These are phyloP conservation scores for Erynnis tages DNA, from an alignment of 2,888 invertebrate species.

Conservation along the genomic window DNA sequence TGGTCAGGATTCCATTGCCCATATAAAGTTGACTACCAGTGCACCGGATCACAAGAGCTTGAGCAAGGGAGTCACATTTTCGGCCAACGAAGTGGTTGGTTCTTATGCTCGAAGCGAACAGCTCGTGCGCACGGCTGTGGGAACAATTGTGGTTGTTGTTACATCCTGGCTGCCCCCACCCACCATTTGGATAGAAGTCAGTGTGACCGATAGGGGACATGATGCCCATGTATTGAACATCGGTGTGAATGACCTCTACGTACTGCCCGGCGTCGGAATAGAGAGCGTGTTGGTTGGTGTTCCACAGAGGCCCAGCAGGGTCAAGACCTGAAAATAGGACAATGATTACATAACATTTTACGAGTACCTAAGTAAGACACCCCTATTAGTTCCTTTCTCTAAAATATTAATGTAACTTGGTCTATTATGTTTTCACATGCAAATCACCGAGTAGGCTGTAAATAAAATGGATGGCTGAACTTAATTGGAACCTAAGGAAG, in stretches of 20 bases:
- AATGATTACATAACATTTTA: background rate
- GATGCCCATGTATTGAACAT: conserved; percentile 58
- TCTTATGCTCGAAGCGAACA: conserved; percentile 56
- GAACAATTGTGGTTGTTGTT: conserved; percentile 50
- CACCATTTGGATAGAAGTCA: conserved; percentile 71
- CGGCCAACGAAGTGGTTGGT: conserved; percentile 52
- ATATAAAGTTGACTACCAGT: conserved; percentile 43
- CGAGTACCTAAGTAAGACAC: too few relatives aligned
- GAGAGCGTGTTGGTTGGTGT: conserved; percentile 49
- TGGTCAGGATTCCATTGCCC: conserved; percentile 52
- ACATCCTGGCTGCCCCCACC: conserved; percentile 64
- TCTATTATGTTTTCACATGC: too few relatives aligned
- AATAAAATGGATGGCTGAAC: too few relatives aligned
- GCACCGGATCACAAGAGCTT: conserved; percentile 48
- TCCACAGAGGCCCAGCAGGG: conserved; percentile 62
- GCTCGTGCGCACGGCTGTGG: conserved; percentile 52
- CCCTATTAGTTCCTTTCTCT: too few relatives aligned
- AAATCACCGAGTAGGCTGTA: too few relatives aligned
- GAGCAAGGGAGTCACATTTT: conserved; percentile 43
- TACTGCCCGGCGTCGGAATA: conserved; percentile 48
- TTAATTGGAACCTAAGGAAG: too few relatives aligned
- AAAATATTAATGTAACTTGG: too few relatives aligned
- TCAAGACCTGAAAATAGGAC: conserved; percentile 51
- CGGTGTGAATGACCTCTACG: conserved; percentile 67
- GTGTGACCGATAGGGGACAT: conserved; percentile 49